Evolutionary conservation across 1,140 invertebrate species (phyloP).

Genomic region (Augochlora pura): DNA sequence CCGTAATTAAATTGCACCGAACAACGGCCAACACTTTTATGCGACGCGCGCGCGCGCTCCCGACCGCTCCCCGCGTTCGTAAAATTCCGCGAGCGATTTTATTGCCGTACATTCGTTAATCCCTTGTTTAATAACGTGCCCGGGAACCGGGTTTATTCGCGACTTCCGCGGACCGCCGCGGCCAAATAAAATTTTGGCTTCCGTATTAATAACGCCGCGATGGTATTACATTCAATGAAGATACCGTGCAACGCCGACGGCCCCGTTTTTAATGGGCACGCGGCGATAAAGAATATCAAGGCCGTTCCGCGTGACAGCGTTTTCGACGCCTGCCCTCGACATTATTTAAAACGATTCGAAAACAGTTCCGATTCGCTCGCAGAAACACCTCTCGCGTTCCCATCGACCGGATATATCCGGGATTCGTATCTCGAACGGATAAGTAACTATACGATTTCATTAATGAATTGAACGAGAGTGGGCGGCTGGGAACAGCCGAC

Average conservation of each 20-base stretch:
- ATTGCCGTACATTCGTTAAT: slow-evolving; percentile 36
- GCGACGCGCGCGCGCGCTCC: background rate
- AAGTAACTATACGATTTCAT: too few species aligned
- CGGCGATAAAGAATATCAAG: background rate
- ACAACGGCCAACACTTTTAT: slow-evolving; percentile 31
- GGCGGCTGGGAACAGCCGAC: too few species aligned
- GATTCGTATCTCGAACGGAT: too few species aligned
- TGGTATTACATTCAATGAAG: slow-evolving; percentile 7
- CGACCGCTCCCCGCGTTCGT: background rate
- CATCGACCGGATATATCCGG: too few species aligned
- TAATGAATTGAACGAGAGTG: too few species aligned
- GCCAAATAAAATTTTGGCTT: slow-evolving; percentile 19
- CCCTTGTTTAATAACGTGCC: slow-evolving; percentile 37
- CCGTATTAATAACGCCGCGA: background rate
- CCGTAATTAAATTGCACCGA: slow-evolving; percentile 43
- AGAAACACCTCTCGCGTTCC: too few species aligned
- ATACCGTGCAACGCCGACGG: background rate
- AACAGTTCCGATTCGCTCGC: too few species aligned
- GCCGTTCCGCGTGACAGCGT: too few species aligned
- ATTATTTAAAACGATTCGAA: too few species aligned
- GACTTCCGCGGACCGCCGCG: background rate
- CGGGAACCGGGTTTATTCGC: slow-evolving; percentile 13
- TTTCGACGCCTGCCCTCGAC: too few species aligned
- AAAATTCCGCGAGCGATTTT: slow-evolving; percentile 29
- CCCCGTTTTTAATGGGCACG: background rate